These are phyloP conservation scores for Flexamia atlantica DNA, from an alignment of 2,888 invertebrate species.

Conservation along the genomic window DNA sequence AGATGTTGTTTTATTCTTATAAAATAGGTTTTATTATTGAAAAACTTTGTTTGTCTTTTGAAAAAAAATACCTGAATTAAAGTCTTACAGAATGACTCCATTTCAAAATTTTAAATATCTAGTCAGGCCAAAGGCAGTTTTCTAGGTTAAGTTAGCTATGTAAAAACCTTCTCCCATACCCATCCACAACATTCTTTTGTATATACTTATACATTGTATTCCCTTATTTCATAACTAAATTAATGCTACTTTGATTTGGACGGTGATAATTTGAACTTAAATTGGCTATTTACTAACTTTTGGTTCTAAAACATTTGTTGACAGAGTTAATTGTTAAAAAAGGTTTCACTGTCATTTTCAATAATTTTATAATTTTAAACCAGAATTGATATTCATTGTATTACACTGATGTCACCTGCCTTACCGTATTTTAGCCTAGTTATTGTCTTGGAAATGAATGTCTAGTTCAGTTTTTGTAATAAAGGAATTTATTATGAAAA, in stretches of 20 bases:
- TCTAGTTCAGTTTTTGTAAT: conserved; percentile 44
- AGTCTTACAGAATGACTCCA: conserved; percentile 20
- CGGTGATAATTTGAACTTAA: background rate
- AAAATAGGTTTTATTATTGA: no score
- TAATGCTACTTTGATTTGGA: background rate
- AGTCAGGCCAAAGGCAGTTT: conserved; percentile 37
- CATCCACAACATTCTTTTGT: background rate
- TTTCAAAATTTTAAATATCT: conserved; percentile 29
- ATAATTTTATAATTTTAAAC: background rate
- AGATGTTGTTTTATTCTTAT: no score
- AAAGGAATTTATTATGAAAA: conserved; percentile 50
- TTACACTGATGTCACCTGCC: conserved; percentile 21
- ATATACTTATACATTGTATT: conserved; percentile 3
- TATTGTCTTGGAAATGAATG: conserved; percentile 22
- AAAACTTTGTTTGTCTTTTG: background rate
- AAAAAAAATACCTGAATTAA: background rate
- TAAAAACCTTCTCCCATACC: background rate
- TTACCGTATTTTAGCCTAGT: background rate
- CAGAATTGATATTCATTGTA: conserved; percentile 22
- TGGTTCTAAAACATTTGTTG: background rate
- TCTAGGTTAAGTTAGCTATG: conserved; percentile 46
- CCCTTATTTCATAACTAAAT: background rate
- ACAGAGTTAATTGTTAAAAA: background rate
- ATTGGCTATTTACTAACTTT: background rate
- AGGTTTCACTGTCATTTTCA: background rate